Base-by-base conservation (phyloP, 2,113 vertebrate species). In the Spermophilus dauricus region DNA sequence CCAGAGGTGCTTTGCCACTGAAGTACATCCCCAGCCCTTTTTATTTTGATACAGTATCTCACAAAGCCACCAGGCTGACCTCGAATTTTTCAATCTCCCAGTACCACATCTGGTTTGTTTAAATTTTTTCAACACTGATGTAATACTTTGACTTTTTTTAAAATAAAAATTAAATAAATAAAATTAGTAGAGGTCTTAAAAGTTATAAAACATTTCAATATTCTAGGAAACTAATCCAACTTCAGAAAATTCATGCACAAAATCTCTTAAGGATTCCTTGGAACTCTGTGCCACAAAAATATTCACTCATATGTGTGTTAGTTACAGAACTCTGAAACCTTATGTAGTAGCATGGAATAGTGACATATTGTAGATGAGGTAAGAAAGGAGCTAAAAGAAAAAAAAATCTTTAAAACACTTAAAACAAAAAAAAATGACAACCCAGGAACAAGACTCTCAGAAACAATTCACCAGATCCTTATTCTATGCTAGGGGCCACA, bases 131-230 rank as follows among this genome's bases (percentile, higher is more conserved):
- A 89, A 91, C 8, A n/a, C 56, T n/a, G 63, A 84, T 37, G 30
- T 63, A 80, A 84, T n/a, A 94, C 13, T 88, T 26, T n/a, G 22
- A 87, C 77, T 83, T 61, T 67, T 82, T 72, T 84, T 73, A 2
- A 89, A 93, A 85, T 76, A 65, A 92, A 89, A 93, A 85, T 63
- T 53, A 92, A 85, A 78, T 93, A 86, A 81, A 16, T 42, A 69
- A 95, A 87, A 87, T 69, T 34, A 80, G 28, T n/a, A 69, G 70
- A 58, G 39, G 8, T 70, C 86, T 92, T 86, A 42, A 70, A 89
- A 88, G 22, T 77, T 56, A 80, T 56, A 78, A 90, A 94, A 80
- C 63, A 39, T 53, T 73, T 82, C 10, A 73, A 56, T 75, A 63
- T 42, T 85, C 2, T 12, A 51, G 37, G 28, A 93, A 84, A 91